Conservation (phyloP, 2,888 invertebrate genomes). For the Mycalesis mineus region DNA sequence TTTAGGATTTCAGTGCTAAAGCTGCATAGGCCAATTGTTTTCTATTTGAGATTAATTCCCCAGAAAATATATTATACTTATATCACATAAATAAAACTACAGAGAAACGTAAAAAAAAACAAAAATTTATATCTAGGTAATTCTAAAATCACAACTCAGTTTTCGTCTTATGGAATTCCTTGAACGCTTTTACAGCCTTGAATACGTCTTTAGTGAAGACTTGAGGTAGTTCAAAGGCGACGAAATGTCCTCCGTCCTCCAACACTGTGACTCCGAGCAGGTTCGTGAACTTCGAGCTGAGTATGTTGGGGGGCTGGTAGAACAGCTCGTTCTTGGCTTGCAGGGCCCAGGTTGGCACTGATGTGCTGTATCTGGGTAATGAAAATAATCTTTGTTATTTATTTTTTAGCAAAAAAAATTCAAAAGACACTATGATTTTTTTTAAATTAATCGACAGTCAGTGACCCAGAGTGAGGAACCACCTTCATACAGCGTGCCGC, state of each 20-base stretch:
- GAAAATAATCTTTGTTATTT: not conserved
- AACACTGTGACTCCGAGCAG: slow-evolving; percentile 80
- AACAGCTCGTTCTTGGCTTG: slow-evolving; percentile 82
- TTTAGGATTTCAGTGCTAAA: no score
- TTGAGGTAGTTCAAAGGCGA: slow-evolving; percentile 85
- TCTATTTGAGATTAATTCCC: no score
- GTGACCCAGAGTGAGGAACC: no score
- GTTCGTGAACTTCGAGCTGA: slow-evolving; percentile 78
- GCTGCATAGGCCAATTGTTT: no score
- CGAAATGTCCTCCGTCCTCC: slow-evolving; percentile 87
- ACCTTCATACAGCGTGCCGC: no score
- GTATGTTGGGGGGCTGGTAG: slow-evolving; percentile 72
- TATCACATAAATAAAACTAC: not conserved
- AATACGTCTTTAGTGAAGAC: slow-evolving; percentile 81
- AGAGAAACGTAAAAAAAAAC: not conserved
- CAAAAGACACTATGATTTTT: no score
- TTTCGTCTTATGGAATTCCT: slow-evolving; percentile 22
- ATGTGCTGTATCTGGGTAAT: slow-evolving; percentile 49
- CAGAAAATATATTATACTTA: not conserved
- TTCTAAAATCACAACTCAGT: slow-evolving; percentile 17
- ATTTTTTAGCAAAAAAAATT: not conserved
- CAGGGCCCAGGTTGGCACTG: slow-evolving; percentile 82
- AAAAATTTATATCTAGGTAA: not conserved
- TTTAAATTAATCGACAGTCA: no score
- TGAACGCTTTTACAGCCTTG: slow-evolving; percentile 36